These are phyloP conservation scores for Haplotaxodon microlepis DNA, from an alignment of 2,113 vertebrate species.

Conservation along the genomic window DNA sequence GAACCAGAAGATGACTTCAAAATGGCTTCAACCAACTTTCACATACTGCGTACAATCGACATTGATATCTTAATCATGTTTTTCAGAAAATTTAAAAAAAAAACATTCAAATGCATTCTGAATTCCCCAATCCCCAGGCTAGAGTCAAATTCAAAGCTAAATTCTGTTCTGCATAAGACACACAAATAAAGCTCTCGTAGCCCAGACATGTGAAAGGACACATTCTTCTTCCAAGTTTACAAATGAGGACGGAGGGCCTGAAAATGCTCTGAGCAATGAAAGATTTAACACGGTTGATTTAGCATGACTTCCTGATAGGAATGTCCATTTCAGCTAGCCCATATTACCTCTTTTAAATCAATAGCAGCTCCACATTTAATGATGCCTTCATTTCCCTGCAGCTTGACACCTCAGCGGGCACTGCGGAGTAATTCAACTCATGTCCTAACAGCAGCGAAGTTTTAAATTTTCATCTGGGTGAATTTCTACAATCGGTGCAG, in stretches of 20 bases:
- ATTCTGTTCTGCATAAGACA: background rate
- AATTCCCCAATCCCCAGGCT: background rate
- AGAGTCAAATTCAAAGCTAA: background rate
- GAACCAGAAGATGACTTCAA: fast-evolving
- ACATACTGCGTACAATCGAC: background rate
- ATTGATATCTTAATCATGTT: background rate
- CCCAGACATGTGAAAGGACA: background rate
- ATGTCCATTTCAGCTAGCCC: background rate
- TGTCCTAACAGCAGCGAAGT: conserved; percentile 4
- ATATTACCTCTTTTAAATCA: conserved; percentile 44
- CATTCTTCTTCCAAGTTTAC: background rate
- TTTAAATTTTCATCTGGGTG: conserved; percentile 25
- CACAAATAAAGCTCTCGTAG: background rate
- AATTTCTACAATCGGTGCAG: conserved; percentile 15
- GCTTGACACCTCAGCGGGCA: background rate
- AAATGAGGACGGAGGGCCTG: background rate
- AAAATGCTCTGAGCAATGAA: background rate
- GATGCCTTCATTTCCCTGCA: conserved; percentile 23
- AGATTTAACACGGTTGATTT: conserved; percentile 4
- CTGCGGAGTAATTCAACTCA: background rate
- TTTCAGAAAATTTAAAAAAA: background rate
- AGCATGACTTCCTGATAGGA: conserved; percentile 18
- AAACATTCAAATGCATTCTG: background rate
- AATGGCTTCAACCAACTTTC: background rate
- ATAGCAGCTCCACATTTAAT: conserved; percentile 37